Evolutionary conservation across 2,888 invertebrate genomes (phyloP).

Genomic region (Ephialtes manifestator): DNA sequence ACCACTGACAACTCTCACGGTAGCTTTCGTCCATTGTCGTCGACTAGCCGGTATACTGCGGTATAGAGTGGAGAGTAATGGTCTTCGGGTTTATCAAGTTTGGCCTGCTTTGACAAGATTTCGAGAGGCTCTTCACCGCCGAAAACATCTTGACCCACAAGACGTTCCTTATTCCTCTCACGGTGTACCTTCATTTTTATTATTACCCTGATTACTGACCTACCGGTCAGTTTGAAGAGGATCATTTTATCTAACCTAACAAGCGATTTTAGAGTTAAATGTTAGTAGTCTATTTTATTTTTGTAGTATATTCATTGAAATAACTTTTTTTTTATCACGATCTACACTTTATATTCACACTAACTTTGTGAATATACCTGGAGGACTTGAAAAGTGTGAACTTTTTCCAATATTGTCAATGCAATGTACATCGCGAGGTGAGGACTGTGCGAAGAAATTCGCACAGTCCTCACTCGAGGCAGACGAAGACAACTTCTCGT

Average conservation of each 20-base stretch:
- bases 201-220: not conserved
- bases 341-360: not conserved
- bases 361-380: constrained; percentile 6
- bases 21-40: constrained; percentile 35
- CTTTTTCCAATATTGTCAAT: not conserved
- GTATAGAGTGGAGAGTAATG: not conserved
- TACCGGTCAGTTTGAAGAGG: not conserved
- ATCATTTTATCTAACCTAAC: not conserved
- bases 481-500: constrained; percentile 33
- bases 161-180: not conserved
- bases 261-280: not conserved
- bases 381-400: not conserved
- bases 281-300: not conserved
- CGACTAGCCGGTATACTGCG: not conserved
- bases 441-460: constrained; percentile 14
- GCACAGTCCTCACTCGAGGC: constrained; percentile 3
- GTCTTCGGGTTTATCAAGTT: not conserved
- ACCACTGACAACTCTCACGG: constrained; percentile 14
- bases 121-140: not conserved
- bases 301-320: not conserved
- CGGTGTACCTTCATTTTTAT: not conserved
- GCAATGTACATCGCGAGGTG: not conserved
- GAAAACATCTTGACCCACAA: not conserved
- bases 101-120: not conserved
- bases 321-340: not conserved